Base-by-base conservation (phyloP, 2,113 vertebrate species). In the Passer montanus region DNA sequence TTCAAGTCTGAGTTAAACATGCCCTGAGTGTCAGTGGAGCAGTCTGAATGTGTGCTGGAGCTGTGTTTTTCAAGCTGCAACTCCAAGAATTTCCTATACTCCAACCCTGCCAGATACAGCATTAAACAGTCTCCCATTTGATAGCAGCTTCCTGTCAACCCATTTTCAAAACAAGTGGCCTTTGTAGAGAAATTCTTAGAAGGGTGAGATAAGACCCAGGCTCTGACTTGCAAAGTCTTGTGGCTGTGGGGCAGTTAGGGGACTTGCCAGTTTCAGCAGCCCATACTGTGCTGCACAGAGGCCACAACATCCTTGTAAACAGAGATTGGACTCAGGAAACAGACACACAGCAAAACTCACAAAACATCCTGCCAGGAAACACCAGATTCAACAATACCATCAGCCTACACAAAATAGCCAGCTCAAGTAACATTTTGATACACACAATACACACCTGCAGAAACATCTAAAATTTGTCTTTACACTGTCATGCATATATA, bases 341-440 rank as follows among this genome's bases (percentile, higher is more conserved):
- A 93, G 94, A 94, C 90, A 78, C 97, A 97, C 97, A 98, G 97
- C 97, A 96, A 97, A 98, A 97, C 95, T 96, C 97, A 97, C 96
- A 96, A 98, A 98, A 98, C 98, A 98, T 98, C 98, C 98, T 98
- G 98, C 68, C 97, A 98, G 98, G 98, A 98, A 98, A 96, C 97
- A 37, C 78, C 85, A 97, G 94, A 97, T 96, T 96, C 95, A 97
- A 98, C 97, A 97, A 95, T 96, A 96, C 90, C 87, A 97, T 94
- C 87, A 90, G 84, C 59, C 15, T 91, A 67, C 88, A 84, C 55
- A 87, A 74, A 94, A 64, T 95, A 92, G 63, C 46, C 59, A 89
- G 68, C 62, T 79, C 79, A 19, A 77, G 58, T 46, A 81, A 50
- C 56, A 46, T 63, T 59, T 55, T 31, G 39, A 67, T 52, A 82